Conservation (phyloP, 92 coral and sea anemone species). For the Epizoanthus ramosus region DNA sequence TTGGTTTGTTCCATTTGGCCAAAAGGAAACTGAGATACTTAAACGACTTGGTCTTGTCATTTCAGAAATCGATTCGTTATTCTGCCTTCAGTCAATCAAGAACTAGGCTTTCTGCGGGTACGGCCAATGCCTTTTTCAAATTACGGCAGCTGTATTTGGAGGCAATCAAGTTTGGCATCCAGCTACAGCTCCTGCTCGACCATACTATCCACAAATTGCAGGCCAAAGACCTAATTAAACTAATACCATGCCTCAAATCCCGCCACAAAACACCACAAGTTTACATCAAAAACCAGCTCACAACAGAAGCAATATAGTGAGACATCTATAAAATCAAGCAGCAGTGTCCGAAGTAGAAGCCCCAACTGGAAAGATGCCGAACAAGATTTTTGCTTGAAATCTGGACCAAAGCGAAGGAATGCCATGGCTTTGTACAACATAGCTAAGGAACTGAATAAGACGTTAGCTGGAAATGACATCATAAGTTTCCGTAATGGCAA, state of each 20-base stretch:
- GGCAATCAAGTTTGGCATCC: conserved; percentile 32
- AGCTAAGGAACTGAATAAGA: conserved; percentile 54
- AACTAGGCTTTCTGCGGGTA: conserved; percentile 25
- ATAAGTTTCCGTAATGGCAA: conserved; percentile 57
- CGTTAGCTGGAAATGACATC: conserved; percentile 51
- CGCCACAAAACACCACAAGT: conserved; percentile 16
- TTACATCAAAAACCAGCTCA: conserved; percentile 22
- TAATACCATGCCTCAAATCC: background rate
- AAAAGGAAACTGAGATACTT: no score
- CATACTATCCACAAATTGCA: conserved; percentile 4
- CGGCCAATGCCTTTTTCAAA: conserved; percentile 28
- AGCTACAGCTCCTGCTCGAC: conserved; percentile 28
- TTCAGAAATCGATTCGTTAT: conserved; percentile 28
- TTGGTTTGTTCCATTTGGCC: no score
- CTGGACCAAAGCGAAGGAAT: conserved; percentile 47
- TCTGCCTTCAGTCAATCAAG: conserved; percentile 20
- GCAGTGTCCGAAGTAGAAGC: conserved; percentile 19
- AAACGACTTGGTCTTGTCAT: conserved; percentile 8
- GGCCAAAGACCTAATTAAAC: background rate
- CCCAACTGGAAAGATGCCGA: conserved; percentile 14
- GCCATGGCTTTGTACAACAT: conserved; percentile 53
- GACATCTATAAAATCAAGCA: conserved; percentile 8
- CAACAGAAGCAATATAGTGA: conserved; percentile 4
- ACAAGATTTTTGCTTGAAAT: conserved; percentile 16
- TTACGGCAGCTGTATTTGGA: conserved; percentile 18